These are phyloP conservation scores for Perca fluviatilis DNA, from an alignment of 2,113 vertebrate species.

Conservation along the genomic window DNA sequence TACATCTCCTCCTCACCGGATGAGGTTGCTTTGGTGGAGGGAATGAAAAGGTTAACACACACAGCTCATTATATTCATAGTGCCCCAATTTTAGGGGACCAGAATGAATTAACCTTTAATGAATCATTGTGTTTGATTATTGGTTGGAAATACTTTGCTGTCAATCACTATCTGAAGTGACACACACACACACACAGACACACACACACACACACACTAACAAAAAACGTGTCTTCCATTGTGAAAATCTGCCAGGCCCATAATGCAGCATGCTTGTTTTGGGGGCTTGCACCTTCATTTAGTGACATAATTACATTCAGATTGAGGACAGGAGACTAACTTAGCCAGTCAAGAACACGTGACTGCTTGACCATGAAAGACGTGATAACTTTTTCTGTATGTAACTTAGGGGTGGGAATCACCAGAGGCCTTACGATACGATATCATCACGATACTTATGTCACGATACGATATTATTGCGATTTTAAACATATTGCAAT, in stretches of 20 bases:
- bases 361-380: not conserved
- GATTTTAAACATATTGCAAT: too few relatives aligned
- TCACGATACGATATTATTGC: too few relatives aligned
- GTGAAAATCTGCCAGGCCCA: too few relatives aligned
- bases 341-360: not conserved
- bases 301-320: not conserved
- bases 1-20: constrained; percentile 98
- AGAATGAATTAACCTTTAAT: not conserved
- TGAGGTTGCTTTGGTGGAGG: constrained; percentile 96
- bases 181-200: not conserved
- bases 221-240: not conserved
- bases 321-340: not conserved
- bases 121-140: not conserved
- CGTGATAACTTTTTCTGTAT: not conserved
- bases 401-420: not conserved
- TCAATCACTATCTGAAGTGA: not conserved
- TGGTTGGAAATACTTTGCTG: not conserved
- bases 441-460: too few relatives aligned
- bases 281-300: not conserved
- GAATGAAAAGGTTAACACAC: constrained; percentile 91
- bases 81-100: too few relatives aligned
- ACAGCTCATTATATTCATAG: not conserved
- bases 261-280: too few relatives aligned
- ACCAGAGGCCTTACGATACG: too few relatives aligned
- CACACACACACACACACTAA: too few relatives aligned